phyloP scores from a whole-genome alignment of 1,140 invertebrate species.

The Bombus pascuorum region DNA sequence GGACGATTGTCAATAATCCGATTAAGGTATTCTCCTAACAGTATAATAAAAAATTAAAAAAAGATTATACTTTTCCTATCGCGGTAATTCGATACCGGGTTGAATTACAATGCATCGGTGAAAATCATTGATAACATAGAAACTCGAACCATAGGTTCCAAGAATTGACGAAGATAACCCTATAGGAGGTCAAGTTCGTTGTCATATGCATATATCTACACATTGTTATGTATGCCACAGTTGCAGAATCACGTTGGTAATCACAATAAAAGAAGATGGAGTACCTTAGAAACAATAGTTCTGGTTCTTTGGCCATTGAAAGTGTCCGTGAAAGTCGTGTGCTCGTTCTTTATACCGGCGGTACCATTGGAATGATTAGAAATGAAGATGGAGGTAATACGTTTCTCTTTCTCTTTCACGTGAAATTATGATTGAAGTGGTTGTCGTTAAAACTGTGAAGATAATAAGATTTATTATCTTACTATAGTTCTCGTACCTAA shows the following conservation, averaged over 20 bases:
- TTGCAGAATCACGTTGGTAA: too few species aligned
- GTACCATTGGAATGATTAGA: constrained; percentile 94
- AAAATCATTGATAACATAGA: too few species aligned
- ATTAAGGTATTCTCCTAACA: too few species aligned
- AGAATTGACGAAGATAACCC: too few species aligned
- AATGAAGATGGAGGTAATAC: constrained; percentile 87
- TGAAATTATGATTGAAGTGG: neutral
- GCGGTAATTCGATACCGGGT: fast-evolving
- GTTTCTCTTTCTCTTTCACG: neutral
- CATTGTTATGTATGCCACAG: too few species aligned
- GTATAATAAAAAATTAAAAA: too few species aligned
- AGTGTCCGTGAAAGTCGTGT: constrained; percentile 80
- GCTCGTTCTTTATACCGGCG: constrained; percentile 93
- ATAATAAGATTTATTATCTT: constrained; percentile 20
- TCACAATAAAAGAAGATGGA: neutral
- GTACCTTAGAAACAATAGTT: neutral
- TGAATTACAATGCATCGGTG: too few species aligned
- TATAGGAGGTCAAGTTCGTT: too few species aligned
- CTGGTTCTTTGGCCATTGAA: constrained; percentile 21
- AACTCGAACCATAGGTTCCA: too few species aligned
- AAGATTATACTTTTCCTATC: too few species aligned
- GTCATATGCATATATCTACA: too few species aligned
- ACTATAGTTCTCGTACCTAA: constrained; percentile 85
- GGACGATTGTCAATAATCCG: too few species aligned
- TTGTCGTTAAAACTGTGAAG: neutral